Conservation (phyloP, 2,888 invertebrate species). For the Yponomeuta cagnagella region DNA sequence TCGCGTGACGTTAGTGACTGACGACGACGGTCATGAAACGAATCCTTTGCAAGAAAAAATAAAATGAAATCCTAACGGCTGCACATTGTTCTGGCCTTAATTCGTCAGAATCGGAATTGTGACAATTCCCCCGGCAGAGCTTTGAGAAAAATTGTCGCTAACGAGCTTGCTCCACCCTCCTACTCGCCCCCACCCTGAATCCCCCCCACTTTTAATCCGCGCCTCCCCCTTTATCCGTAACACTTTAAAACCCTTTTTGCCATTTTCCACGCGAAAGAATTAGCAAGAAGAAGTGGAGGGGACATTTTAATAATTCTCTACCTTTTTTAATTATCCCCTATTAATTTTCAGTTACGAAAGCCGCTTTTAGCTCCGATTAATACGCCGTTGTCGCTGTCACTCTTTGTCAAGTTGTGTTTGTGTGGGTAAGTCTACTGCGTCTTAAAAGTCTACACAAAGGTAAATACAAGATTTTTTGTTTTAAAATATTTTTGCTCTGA, state of each 20-base stretch:
- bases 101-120: slow-evolving; percentile 72
- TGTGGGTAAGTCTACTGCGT: background rate
- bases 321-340: slow-evolving; percentile 43
- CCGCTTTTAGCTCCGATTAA: background rate
- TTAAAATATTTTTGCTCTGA: too few relatives aligned
- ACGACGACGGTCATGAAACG: too few relatives aligned
- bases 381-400: background rate
- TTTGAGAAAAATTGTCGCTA: slow-evolving; percentile 74
- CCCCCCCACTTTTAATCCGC: slow-evolving; percentile 56
- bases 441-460: too few relatives aligned
- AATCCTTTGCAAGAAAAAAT: background rate
- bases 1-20: too few relatives aligned
- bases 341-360: slow-evolving; percentile 21
- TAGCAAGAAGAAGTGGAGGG: slow-evolving; percentile 56
- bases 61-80: background rate
- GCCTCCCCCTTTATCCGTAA: slow-evolving; percentile 51
- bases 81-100: slow-evolving; percentile 53
- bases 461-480: too few relatives aligned
- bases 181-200: slow-evolving; percentile 26
- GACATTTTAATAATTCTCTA: slow-evolving; percentile 51
- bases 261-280: slow-evolving; percentile 62
- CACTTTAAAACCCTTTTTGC: slow-evolving; percentile 71
- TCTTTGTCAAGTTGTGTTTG: background rate
- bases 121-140: slow-evolving; percentile 66
- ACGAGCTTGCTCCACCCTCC: slow-evolving; percentile 54